Evolutionary conservation across 2,797 vertebrate species (phyloP), one percentile per base, ranked within the genome.

Genomic region (Oreochromis grahami): DNA sequence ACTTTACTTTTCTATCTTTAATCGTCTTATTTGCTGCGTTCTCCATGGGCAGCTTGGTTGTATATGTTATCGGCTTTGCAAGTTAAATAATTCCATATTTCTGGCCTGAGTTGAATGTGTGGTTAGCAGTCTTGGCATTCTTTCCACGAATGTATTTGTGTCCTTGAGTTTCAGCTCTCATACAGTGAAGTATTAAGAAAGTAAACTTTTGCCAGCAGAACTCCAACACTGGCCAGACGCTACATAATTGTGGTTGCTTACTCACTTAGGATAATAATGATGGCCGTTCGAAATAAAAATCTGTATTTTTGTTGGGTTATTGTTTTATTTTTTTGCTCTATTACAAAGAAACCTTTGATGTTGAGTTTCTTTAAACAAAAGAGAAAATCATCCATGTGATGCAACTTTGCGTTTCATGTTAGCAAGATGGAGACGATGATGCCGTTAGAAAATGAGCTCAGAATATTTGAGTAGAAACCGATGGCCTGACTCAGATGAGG

Each of bases 401-500:
- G 15, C 17, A 32, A 13, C 26, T 13, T n/a, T 14, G 45, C 0
- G 1, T n/a, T 1, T 32, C 17, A 9, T 4, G 45, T 9, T 51
- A 50, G 43, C 68, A 29, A 50, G 0, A n/a, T 48, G 26, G 15
- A 50, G 24, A 32, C 7, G 15, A 48, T 5, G 3, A 19, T 48
- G 43, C 26, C 24, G 10, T 3, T 48, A 29, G 4, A 48, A 29
- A 48, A 29, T 2, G 9, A 29, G 41, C 26, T 19, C 70, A 13
- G 15, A 19, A n/a, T 32, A 32, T 50, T 12, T 29, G 24, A 72
- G 24, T 19, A 50, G 26, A 74, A 1, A 50, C 43, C 7, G 4
- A 72, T 19, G 43, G 15, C 68, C 43, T 32, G 43, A 50, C 43
- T 74, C 43, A 3, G 1, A 19, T 74, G 70, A 50, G 43, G 29